Evolutionary conservation across 2,113 vertebrate species (phyloP).

Genomic region (Lichenostomus cassidix): DNA sequence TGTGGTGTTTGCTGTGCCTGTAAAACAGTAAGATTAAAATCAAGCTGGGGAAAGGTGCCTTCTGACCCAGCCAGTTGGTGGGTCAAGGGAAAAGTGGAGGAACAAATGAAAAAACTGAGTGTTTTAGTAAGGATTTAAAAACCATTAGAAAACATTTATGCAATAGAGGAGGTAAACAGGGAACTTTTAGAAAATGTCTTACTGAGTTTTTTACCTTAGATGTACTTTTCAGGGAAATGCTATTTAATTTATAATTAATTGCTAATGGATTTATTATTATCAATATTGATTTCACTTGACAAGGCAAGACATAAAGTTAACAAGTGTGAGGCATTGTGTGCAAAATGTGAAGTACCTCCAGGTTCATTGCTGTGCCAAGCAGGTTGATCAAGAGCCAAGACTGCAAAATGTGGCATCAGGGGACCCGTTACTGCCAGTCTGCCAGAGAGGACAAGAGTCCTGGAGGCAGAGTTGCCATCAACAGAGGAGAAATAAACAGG

Average conservation of each 20-base stretch:
- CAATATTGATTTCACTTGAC: slow-evolving; percentile 16
- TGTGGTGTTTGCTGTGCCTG: not conserved
- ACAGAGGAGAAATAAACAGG: not conserved
- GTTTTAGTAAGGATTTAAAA: not conserved
- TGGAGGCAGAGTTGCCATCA: not conserved
- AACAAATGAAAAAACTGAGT: not conserved
- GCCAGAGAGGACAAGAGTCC: not conserved
- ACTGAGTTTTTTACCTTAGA: not conserved
- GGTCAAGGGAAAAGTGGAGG: not conserved
- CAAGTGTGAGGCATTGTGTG: not conserved
- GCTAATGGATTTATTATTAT: slow-evolving; percentile 6
- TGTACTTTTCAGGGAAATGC: not conserved
- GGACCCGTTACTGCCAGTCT: not conserved
- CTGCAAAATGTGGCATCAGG: not conserved
- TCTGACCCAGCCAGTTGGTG: not conserved
- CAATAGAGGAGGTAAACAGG: not conserved
- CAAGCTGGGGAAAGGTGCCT: not conserved
- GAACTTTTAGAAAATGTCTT: not conserved
- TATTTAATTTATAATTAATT: slow-evolving; percentile 5
- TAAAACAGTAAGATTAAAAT: not conserved
- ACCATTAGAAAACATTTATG: not conserved
- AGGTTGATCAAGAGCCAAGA: not conserved
- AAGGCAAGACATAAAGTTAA: not conserved
- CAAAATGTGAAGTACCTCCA: not conserved
- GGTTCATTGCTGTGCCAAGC: not conserved